These are phyloP conservation scores for Pseudonaja textilis DNA, from an alignment of 2,113 vertebrate species.

Conservation along the genomic window DNA sequence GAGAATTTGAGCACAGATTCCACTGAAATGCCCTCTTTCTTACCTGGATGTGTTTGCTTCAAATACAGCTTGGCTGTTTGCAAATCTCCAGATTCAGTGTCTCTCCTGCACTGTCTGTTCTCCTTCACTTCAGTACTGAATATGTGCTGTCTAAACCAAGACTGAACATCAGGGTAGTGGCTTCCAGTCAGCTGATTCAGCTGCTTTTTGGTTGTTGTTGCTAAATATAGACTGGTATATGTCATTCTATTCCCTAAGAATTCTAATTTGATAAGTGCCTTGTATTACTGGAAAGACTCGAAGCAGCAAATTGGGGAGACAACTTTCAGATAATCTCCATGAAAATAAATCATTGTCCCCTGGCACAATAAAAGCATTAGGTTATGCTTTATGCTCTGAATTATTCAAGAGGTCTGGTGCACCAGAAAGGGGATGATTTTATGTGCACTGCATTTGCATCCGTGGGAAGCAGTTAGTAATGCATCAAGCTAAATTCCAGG, in stretches of 20 bases:
- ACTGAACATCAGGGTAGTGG: slow-evolving; percentile 51
- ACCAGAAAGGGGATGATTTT: not conserved
- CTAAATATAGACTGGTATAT: slow-evolving; percentile 79
- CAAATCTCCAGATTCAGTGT: fast-evolving
- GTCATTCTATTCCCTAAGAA: slow-evolving; percentile 63
- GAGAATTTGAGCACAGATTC: fast-evolving
- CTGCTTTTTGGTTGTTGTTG: slow-evolving; percentile 67
- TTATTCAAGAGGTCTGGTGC: slow-evolving; percentile 15
- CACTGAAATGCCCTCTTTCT: not conserved
- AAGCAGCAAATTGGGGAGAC: slow-evolving; percentile 16
- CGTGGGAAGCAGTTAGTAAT: not conserved
- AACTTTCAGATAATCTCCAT: not conserved
- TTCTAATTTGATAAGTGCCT: slow-evolving; percentile 45
- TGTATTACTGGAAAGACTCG: slow-evolving; percentile 52
- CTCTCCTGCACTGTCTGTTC: slow-evolving; percentile 9
- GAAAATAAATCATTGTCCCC: slow-evolving; percentile 5
- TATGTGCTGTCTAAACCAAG: slow-evolving; percentile 39
- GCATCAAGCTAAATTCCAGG: not conserved
- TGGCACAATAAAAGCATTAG: slow-evolving; percentile 15
- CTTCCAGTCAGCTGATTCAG: slow-evolving; percentile 62
- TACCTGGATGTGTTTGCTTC: slow-evolving; percentile 36
- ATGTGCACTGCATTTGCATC: not conserved
- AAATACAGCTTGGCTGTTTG: not conserved
- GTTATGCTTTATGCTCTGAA: slow-evolving; percentile 17
- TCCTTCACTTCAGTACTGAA: slow-evolving; percentile 1